phyloP scores from a whole-genome alignment of 2,113 vertebrate species.

The Vombatus ursinus region DNA sequence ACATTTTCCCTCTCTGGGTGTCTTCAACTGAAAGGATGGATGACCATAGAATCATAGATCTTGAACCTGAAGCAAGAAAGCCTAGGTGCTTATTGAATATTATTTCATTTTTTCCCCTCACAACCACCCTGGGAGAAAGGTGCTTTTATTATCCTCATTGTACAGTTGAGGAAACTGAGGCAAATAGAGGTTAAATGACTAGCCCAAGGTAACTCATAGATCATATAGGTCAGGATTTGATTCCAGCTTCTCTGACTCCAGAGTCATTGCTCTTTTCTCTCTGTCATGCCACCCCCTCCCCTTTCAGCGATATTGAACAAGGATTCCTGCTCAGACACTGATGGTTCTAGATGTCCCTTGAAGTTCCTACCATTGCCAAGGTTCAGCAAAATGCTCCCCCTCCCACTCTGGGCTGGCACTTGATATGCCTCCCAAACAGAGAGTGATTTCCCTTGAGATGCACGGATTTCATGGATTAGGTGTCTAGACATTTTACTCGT shows the following conservation, averaged over 20 bases:
- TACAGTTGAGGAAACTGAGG: constrained; percentile 11
- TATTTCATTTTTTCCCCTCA: background rate
- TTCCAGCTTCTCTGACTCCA: background rate
- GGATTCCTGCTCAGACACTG: background rate
- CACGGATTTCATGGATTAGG: constrained; percentile 50
- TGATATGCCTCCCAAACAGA: background rate
- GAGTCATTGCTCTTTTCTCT: background rate
- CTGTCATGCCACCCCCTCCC: background rate
- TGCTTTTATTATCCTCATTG: background rate
- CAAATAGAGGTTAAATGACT: background rate
- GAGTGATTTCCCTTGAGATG: constrained; percentile 30
- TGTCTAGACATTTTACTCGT: constrained; percentile 42
- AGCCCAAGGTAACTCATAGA: background rate
- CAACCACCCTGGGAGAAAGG: background rate
- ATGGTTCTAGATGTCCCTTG: background rate
- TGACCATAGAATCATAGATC: background rate
- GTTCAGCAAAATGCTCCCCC: background rate
- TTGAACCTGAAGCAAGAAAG: background rate
- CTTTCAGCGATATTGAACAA: background rate
- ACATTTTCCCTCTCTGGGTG: background rate
- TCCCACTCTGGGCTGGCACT: background rate
- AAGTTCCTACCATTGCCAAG: background rate
- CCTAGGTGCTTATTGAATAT: background rate
- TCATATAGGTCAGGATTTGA: background rate
- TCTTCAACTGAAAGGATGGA: background rate